Evolutionary conservation across 2,797 vertebrate genomes (phyloP).

Genomic region (Cirrhinus mrigala): DNA sequence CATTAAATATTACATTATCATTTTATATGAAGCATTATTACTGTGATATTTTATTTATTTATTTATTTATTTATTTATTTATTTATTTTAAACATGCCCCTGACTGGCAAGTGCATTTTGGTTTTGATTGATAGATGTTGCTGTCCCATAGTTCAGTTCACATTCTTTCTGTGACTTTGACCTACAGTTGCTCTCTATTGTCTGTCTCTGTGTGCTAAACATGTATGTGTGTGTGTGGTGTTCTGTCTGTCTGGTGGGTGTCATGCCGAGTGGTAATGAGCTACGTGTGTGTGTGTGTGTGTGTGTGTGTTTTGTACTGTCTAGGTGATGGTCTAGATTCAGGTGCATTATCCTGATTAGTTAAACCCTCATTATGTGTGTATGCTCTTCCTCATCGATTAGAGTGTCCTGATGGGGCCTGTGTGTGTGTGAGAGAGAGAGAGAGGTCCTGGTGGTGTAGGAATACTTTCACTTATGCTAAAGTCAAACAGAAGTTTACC

Average conservation of each 20-base stretch:
- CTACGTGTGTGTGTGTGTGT: slow-evolving; percentile 53
- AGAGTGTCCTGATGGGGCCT: slow-evolving; percentile 18
- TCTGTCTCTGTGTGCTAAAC: not conserved
- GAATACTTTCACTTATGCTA: not conserved
- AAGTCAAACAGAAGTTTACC: slow-evolving; percentile 14
- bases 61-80: too few species aligned
- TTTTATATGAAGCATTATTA: not conserved
- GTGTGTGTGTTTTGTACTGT: slow-evolving; percentile 52
- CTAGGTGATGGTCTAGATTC: slow-evolving; percentile 31
- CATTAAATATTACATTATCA: not conserved
- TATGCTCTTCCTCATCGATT: slow-evolving; percentile 28
- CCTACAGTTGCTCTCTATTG: not conserved
- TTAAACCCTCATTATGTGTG: slow-evolving; percentile 44
- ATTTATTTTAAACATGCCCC: not conserved
- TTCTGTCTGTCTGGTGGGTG: slow-evolving; percentile 39
- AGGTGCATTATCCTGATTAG: slow-evolving; percentile 41
- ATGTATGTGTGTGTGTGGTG: slow-evolving; percentile 24
- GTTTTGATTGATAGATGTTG: slow-evolving; percentile 6
- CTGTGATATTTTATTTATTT: not conserved
- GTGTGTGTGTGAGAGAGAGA: too few species aligned
- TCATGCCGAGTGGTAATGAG: slow-evolving; percentile 34
- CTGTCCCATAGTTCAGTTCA: not conserved
- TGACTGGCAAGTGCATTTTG: not conserved
- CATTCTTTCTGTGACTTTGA: slow-evolving; percentile 12
- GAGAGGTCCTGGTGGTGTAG: not conserved